These are phyloP conservation scores for Drosophila nebulosa DNA, from an alignment of 1,140 invertebrate genomes.

Conservation along the genomic window DNA sequence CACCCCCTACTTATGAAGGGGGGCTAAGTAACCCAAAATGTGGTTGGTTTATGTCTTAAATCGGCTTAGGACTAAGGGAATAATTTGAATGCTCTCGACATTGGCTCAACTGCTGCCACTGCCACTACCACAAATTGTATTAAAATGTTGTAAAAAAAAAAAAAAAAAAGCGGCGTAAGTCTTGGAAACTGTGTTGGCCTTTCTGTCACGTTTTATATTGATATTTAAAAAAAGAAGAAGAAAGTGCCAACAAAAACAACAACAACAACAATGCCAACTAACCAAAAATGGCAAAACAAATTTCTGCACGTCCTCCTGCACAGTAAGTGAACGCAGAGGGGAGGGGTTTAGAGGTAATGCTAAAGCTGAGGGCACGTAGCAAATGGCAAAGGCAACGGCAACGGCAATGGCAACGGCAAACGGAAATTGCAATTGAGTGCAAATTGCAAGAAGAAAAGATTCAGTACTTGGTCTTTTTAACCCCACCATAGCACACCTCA, in stretches of 20 bases:
- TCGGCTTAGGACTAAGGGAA: too few relatives aligned
- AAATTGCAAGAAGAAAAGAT: constrained; percentile 60
- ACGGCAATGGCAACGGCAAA: constrained; percentile 54
- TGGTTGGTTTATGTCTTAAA: too few relatives aligned
- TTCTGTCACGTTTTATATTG: constrained; percentile 77
- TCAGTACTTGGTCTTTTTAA: not conserved
- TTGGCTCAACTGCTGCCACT: not conserved
- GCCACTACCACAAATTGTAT: not conserved
- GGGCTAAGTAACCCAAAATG: too few relatives aligned
- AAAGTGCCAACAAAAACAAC: not conserved
- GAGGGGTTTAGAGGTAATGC: not conserved
- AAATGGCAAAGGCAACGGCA: constrained; percentile 59
- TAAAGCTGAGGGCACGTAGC: constrained; percentile 45
- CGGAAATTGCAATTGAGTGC: constrained; percentile 77
- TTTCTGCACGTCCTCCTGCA: constrained; percentile 65
- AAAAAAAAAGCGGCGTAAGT: constrained; percentile 2
- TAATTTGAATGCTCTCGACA: too few relatives aligned
- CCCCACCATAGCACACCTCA: not conserved
- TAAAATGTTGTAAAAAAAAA: not conserved
- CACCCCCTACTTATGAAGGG: too few relatives aligned
- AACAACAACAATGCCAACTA: constrained; percentile 50
- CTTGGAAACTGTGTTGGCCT: constrained; percentile 1
- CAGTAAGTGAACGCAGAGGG: not conserved
- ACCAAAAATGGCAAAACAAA: constrained; percentile 75
- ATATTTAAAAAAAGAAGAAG: constrained; percentile 77